Percentiles rank a stretch among this genome's conserved stretches.
Evolutionary conservation across 1,140 invertebrate species (phyloP).

Genomic region (Euborellia annulipes): DNA sequence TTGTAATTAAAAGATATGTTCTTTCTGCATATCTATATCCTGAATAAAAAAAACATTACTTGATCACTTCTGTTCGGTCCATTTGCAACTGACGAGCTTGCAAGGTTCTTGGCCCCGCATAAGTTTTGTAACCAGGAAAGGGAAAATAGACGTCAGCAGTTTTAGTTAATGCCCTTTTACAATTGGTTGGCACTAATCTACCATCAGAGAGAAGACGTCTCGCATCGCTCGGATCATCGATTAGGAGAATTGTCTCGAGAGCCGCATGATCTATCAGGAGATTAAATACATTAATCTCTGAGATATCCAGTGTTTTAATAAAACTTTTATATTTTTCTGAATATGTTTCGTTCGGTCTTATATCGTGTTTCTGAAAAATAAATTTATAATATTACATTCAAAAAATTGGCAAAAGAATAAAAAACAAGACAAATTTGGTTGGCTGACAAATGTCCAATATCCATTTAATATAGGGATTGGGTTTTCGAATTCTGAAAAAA

Average conservation of each 20-base stretch:
- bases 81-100: conserved; percentile 13
- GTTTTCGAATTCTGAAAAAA: too few species aligned
- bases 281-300: conserved; percentile 64
- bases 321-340: conserved; percentile 36
- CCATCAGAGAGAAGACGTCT: conserved; percentile 39
- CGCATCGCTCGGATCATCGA: conserved; percentile 43
- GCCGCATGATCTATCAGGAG: conserved; percentile 65
- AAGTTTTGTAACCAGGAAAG: conserved; percentile 50
- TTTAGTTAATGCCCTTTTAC: conserved; percentile 42
- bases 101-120: conserved; percentile 21
- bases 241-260: conserved; percentile 51
- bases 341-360: conserved; percentile 32
- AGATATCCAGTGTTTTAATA: conserved; percentile 51
- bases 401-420: too few species aligned
- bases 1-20: too few species aligned
- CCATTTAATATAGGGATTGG: too few species aligned
- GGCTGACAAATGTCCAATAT: too few species aligned
- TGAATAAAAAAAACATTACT: conserved; percentile 2
- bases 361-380: conserved; percentile 40
- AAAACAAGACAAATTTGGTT: too few species aligned
- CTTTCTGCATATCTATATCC: too few species aligned
- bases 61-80: conserved; percentile 8
- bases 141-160: conserved; percentile 41
- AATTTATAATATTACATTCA: conserved; percentile 15
- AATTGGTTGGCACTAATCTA: conserved; percentile 45